Evolutionary conservation across 2,797 vertebrate species (phyloP), one percentile per base, ranked within the genome.

Genomic region (Lycodopsis pacificus): DNA sequence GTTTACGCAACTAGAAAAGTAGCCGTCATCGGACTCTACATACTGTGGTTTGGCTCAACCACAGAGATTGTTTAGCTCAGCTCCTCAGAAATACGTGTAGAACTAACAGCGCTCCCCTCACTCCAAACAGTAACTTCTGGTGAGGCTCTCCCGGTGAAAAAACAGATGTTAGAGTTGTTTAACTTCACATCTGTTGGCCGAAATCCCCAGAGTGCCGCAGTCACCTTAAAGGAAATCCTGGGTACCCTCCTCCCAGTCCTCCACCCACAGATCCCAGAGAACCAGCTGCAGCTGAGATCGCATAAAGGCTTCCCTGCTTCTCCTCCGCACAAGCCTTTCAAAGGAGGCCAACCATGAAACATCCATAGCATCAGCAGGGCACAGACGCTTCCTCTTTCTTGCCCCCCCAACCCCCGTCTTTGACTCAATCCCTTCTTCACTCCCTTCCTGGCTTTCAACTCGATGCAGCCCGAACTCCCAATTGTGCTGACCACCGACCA

Each of bases 281-380:
- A 70, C 59, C 87, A 85, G 84, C 84, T 84, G 86, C 69, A 54
- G 71, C 63, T 20, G 49, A 48, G 48, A 73, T n/a, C 27, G 14
- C 34, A 66, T 13, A 64, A 71, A 82, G 54, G 68, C 81, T 30
- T 81, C 76, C 85, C 86, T 84, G 80, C 86, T 61, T 79, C 81
- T 78, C 54, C 63, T 64, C 25, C 57, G 65, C 65, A 84, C 73
- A 75, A 62, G 79, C 19, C 3, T 49, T 74, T 86, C 70, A 84
- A 77, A 86, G 70, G 79, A 82, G 73, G 80, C 73, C 84, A 83
- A 79, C 81, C 83, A 51, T 78, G 81, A 91, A 89, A 90, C 54
- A 83, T 6, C 68, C 65, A 38, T 5, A 56, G 82, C 75, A 79
- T 69, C 75, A 81, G 69, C 75, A 64, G 68, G 49, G 48, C 3